These are phyloP conservation scores for Leptodactylus fuscus DNA, from an alignment of 2,113 vertebrate genomes.

Conservation along the genomic window DNA sequence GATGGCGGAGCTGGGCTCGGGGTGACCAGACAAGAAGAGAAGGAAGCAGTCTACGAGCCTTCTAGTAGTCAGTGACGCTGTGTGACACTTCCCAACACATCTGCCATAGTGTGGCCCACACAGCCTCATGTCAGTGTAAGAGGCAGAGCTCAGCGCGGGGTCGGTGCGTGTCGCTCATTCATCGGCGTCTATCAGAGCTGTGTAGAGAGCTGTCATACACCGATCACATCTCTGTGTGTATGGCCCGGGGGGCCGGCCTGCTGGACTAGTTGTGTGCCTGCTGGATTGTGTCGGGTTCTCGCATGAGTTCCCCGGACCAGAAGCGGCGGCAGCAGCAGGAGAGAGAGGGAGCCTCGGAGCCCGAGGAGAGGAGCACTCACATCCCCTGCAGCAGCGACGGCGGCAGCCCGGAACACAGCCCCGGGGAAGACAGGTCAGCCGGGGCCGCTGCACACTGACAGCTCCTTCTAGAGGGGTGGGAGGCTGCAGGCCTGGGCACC, in stretches of 20 bases:
- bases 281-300: constrained; percentile 47
- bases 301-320: constrained; percentile 58
- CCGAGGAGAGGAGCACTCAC: constrained; percentile 43
- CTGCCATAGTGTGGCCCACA: not conserved
- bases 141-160: not conserved
- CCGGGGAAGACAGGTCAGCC: constrained; percentile 52
- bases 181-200: constrained; percentile 7
- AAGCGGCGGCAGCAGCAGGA: constrained; percentile 47
- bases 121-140: not conserved
- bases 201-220: not conserved
- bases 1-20: constrained; percentile 58
- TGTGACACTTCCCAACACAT: not conserved
- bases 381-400: constrained; percentile 20
- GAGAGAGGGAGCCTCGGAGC: constrained; percentile 47
- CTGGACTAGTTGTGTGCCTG: constrained; percentile 30
- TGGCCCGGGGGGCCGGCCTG: constrained; percentile 28
- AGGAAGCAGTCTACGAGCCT: not conserved
- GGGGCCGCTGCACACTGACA: too few relatives aligned
- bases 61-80: not conserved
- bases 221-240: not conserved
- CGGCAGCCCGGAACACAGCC: constrained; percentile 41
- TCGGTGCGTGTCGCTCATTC: constrained; percentile 27
- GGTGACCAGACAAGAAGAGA: constrained; percentile 51
- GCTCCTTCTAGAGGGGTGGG: too few relatives aligned
- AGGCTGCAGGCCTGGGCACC: too few relatives aligned